phyloP scores from a whole-genome alignment of 2,888 invertebrate species.

The Cabera pusaria region DNA sequence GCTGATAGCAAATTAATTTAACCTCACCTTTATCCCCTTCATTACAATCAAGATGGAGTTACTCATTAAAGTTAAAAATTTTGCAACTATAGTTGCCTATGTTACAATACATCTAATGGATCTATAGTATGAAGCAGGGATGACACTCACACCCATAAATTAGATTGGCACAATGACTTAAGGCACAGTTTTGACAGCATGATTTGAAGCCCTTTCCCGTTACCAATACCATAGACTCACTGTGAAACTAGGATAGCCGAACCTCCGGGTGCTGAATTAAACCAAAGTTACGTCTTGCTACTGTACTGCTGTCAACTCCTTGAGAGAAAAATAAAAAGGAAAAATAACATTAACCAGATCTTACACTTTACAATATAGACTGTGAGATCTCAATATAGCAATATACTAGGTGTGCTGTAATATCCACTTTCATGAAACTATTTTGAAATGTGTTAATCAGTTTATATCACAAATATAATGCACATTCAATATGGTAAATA shows the following conservation, averaged over 20 bases:
- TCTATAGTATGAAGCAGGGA: slow-evolving; percentile 14
- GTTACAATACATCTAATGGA: no score
- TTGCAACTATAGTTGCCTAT: no score
- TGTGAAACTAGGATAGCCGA: slow-evolving; percentile 27
- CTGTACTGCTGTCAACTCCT: slow-evolving; percentile 47
- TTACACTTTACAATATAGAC: background rate
- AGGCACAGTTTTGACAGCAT: slow-evolving; percentile 18
- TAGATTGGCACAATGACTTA: slow-evolving; percentile 6
- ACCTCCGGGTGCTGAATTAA: slow-evolving; percentile 19
- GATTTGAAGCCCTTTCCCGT: slow-evolving; percentile 36
- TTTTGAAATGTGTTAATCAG: slow-evolving; percentile 5
- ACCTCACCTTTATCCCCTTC: no score
- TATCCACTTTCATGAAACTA: no score
- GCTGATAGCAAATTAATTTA: no score
- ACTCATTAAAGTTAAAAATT: no score
- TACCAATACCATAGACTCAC: slow-evolving; percentile 47
- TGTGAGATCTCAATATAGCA: no score
- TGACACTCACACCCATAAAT: slow-evolving; percentile 9
- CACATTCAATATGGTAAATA: no score
- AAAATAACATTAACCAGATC: slow-evolving; percentile 6
- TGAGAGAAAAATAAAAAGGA: slow-evolving; percentile 43
- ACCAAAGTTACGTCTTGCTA: slow-evolving; percentile 20
- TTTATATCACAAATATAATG: slow-evolving; percentile 6
- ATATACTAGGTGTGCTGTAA: no score
- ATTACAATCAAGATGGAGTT: no score